A percentile compares a stretch with the other conserved stretches of the same genome.
Conservation (phyloP, 2,888 invertebrate genomes). For the Copidosoma aretas region DNA sequence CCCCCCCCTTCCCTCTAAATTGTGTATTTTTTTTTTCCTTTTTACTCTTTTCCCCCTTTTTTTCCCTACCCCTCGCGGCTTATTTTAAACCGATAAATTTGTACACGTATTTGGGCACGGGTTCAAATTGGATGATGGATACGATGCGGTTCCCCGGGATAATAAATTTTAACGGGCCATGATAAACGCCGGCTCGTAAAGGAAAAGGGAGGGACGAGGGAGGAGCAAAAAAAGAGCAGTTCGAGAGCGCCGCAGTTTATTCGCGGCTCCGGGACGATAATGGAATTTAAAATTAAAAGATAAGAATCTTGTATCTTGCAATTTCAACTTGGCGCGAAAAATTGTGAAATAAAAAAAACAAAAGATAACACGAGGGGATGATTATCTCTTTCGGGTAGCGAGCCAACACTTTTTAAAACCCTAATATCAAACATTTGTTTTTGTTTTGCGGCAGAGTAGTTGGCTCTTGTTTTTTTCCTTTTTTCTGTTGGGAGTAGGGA, state of each 20-base stretch:
- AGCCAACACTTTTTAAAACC: constrained; percentile 12
- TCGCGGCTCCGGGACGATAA: not conserved
- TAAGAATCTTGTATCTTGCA: not conserved
- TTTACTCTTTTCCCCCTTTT: no score
- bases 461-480: no score
- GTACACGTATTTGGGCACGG: not conserved
- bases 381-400: constrained; percentile 1
- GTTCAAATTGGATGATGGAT: no score
- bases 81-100: not conserved
- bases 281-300: not conserved
- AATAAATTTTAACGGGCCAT: no score
- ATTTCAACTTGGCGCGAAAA: not conserved
- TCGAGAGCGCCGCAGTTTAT: not conserved
- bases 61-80: not conserved
- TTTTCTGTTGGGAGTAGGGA: no score
- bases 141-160: no score
- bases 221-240: not conserved
- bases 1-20: not conserved
- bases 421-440: constrained; percentile 5
- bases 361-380: constrained; percentile 19
- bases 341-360: not conserved
- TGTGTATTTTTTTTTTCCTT: not conserved
- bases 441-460: no score
- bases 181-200: no score
- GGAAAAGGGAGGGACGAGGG: not conserved